These are phyloP conservation scores for Agrypnia vestita DNA, from an alignment of 1,140 invertebrate genomes.

Conservation along the genomic window DNA sequence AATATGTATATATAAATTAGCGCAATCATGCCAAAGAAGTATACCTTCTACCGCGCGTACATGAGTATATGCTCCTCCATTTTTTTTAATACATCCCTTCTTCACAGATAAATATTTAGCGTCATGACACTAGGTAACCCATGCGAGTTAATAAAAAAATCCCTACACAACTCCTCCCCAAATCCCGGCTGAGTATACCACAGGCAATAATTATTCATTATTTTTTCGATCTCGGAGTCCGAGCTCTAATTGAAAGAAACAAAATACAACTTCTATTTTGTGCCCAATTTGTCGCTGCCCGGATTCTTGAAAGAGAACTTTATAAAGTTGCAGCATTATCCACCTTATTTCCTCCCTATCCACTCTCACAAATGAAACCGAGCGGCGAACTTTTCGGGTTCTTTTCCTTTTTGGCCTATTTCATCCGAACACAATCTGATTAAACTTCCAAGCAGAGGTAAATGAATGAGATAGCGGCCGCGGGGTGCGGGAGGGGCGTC, in stretches of 20 bases:
- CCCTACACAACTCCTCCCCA: too few species aligned
- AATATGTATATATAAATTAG: too few species aligned
- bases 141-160: too few species aligned
- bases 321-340: slow-evolving; percentile 42
- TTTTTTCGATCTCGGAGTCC: neutral
- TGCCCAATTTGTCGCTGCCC: slow-evolving; percentile 33
- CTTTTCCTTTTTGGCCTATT: slow-evolving; percentile 41
- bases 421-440: slow-evolving; percentile 48
- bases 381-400: slow-evolving; percentile 28
- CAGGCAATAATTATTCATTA: too few species aligned
- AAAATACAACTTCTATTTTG: neutral
- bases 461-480: slow-evolving; percentile 35
- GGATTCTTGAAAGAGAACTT: neutral
- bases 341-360: slow-evolving; percentile 23
- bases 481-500: neutral
- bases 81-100: too few species aligned
- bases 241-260: slow-evolving; percentile 20
- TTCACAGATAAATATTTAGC: too few species aligned
- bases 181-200: too few species aligned
- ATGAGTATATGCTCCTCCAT: too few species aligned
- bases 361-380: slow-evolving; percentile 43
- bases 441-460: slow-evolving; percentile 47
- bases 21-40: too few species aligned
- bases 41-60: too few species aligned
- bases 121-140: too few species aligned